phyloP scores from a whole-genome alignment of 2,113 vertebrate species.

The Butorides virescens region DNA sequence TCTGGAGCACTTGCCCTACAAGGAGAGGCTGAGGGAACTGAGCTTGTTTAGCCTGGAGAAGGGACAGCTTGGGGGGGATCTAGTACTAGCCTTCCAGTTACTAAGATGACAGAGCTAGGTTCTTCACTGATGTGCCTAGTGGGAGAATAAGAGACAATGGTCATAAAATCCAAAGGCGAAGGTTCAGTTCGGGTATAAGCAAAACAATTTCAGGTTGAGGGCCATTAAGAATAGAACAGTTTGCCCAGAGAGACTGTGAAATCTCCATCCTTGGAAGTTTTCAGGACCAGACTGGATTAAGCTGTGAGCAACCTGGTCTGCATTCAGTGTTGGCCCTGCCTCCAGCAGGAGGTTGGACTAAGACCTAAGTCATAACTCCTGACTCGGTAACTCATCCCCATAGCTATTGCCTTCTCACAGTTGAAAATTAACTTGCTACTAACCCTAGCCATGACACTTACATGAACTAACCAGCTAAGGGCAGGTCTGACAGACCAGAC shows the following conservation, averaged over 20 bases:
- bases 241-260: background rate
- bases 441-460: background rate
- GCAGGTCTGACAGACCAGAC: background rate
- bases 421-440: background rate
- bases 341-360: background rate
- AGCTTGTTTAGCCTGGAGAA: background rate
- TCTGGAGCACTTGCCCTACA: background rate
- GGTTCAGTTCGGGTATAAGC: background rate
- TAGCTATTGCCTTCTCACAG: background rate
- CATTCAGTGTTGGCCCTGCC: background rate
- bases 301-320: background rate
- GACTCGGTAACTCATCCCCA: background rate
- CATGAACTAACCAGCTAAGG: background rate
- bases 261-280: background rate
- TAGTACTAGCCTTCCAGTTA: background rate
- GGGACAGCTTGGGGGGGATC: background rate
- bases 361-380: background rate
- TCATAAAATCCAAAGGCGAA: background rate
- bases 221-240: background rate
- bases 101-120: background rate
- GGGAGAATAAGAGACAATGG: background rate
- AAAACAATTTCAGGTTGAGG: background rate
- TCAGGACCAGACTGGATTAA: background rate
- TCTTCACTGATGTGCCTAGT: background rate
- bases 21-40: background rate